phyloP scores from a whole-genome alignment of 2,113 vertebrate species.

The Eolophus roseicapilla region DNA sequence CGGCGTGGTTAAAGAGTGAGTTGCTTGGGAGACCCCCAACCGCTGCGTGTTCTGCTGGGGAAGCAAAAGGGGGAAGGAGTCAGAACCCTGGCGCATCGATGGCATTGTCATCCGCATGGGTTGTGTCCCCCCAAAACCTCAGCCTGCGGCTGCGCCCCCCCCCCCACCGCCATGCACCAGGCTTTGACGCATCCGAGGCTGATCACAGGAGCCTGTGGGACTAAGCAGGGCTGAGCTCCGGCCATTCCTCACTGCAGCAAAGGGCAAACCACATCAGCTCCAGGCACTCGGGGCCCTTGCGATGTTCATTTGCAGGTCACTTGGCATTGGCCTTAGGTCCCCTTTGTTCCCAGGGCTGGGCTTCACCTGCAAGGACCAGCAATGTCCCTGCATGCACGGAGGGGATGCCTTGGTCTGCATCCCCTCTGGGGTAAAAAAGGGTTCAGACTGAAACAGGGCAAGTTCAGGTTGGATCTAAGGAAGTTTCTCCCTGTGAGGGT shows the following conservation, averaged over 20 bases:
- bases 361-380: neutral
- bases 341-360: neutral
- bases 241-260: neutral
- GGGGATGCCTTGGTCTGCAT: neutral
- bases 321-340: neutral
- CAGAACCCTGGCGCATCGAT: neutral
- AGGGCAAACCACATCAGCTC: neutral
- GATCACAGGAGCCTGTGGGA: accelerated
- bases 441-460: too few relatives aligned
- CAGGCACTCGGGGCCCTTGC: neutral
- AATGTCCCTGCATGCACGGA: accelerated
- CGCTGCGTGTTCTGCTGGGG: constrained; percentile 88
- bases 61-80: neutral
- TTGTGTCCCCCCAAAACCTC: neutral
- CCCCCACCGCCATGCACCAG: neutral
- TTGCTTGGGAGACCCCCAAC: constrained; percentile 84
- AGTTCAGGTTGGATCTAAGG: too few relatives aligned
- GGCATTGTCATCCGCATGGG: accelerated
- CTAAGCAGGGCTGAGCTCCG: neutral
- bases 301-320: neutral
- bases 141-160: neutral
- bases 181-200: neutral
- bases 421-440: neutral
- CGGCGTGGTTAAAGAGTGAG: constrained; percentile 77
- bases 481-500: too few relatives aligned